These are phyloP conservation scores for Cathartes aura DNA, from an alignment of 2,113 vertebrate species.

Conservation along the genomic window DNA sequence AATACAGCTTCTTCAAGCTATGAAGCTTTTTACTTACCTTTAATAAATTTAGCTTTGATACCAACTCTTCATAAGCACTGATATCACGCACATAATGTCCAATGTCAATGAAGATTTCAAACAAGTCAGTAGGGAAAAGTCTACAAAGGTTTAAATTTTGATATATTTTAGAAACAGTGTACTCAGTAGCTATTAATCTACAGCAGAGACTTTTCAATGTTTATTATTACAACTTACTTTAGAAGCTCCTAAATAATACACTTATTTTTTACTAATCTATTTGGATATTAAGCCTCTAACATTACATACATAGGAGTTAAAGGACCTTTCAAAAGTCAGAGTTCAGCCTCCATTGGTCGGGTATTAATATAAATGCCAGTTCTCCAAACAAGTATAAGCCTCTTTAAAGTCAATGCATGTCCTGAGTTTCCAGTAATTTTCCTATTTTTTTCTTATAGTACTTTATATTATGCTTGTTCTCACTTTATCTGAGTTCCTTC, in stretches of 20 bases:
- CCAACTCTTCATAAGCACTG: conserved; percentile 82
- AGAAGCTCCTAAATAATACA: not conserved
- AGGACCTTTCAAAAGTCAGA: not conserved
- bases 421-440: not conserved
- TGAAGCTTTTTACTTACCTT: conserved; percentile 72
- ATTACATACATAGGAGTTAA: not conserved
- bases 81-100: conserved; percentile 90
- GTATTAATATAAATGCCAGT: not conserved
- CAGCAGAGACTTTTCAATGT: not conserved
- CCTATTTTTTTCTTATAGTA: not conserved
- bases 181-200: not conserved
- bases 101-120: conserved; percentile 92
- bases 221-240: not conserved
- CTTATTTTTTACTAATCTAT: not conserved
- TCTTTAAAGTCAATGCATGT: not conserved
- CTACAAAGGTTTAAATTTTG: conserved; percentile 54
- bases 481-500: not conserved
- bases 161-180: not conserved
- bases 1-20: not conserved
- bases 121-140: conserved; percentile 87
- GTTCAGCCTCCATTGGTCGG: not conserved
- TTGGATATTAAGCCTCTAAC: not conserved
- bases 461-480: not conserved
- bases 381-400: not conserved
- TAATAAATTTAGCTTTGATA: conserved; percentile 81